Evolutionary conservation across 2,888 invertebrate species (phyloP).

Genomic region (Drosophila greeni): DNA sequence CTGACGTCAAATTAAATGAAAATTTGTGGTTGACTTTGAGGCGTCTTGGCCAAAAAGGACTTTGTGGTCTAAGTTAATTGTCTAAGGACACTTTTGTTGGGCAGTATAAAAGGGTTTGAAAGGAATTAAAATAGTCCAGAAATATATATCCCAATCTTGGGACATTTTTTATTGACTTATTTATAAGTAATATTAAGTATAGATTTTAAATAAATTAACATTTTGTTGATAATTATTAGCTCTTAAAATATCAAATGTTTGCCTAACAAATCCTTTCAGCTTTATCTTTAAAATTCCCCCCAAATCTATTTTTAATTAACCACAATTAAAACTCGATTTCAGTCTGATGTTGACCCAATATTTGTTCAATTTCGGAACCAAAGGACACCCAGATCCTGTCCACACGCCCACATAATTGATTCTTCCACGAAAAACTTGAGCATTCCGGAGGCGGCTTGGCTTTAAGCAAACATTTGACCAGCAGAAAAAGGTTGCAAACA

Average conservation of each 20-base stretch:
- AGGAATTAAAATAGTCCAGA: background rate
- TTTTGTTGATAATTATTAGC: too few relatives aligned
- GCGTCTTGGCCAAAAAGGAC: constrained; percentile 18
- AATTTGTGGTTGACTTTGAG: constrained; percentile 47
- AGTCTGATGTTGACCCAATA: background rate
- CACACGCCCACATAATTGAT: constrained; percentile 25
- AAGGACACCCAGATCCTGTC: constrained; percentile 4
- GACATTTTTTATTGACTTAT: too few relatives aligned
- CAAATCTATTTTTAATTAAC: background rate
- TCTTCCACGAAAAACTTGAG: constrained; percentile 12
- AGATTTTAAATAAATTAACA: too few relatives aligned
- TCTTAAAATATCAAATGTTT: too few relatives aligned
- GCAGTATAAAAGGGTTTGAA: constrained; percentile 13
- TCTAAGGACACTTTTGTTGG: constrained; percentile 5
- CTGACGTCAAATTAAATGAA: constrained; percentile 40
- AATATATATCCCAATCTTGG: background rate
- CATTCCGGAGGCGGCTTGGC: constrained; percentile 30
- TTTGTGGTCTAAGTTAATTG: constrained; percentile 28
- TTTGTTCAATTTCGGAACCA: constrained; percentile 6
- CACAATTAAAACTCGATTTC: constrained; percentile 5
- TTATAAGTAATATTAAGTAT: too few relatives aligned
- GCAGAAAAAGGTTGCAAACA: constrained; percentile 26
- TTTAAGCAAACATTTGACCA: constrained; percentile 31
- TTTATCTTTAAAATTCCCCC: background rate
- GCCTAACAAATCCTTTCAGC: too few relatives aligned